These are phyloP conservation scores for Drosophila kikkawai DNA, from an alignment of 1,140 invertebrate species.

Conservation along the genomic window DNA sequence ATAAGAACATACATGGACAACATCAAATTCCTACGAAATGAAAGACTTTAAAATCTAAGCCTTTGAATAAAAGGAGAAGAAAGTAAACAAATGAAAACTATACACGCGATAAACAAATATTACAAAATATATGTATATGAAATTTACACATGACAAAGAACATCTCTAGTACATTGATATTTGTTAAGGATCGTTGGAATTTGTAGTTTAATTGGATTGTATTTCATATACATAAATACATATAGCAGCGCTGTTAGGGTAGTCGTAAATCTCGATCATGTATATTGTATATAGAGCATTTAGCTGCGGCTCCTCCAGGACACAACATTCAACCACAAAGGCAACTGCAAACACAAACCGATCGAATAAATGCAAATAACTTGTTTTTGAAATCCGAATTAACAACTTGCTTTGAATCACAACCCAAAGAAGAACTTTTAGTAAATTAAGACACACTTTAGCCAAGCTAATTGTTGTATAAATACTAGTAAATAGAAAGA, in stretches of 20 bases:
- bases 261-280: conserved; percentile 61
- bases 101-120: conserved; percentile 58
- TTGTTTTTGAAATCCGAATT: conserved; percentile 28
- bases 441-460: conserved; percentile 71
- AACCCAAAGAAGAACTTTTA: conserved; percentile 50
- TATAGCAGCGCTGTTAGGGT: conserved; percentile 76
- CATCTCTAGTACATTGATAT: conserved; percentile 69
- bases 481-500: conserved; percentile 54
- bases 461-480: conserved; percentile 80
- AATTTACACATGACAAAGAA: conserved; percentile 65
- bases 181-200: conserved; percentile 81
- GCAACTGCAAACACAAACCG: conserved; percentile 15
- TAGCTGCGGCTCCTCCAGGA: conserved; percentile 48
- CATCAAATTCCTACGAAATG: conserved; percentile 84
- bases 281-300: conserved; percentile 78
- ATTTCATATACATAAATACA: conserved; percentile 56
- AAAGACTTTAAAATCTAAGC: conserved; percentile 84
- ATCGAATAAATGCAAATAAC: conserved; percentile 15
- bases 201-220: conserved; percentile 78
- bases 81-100: conserved; percentile 54
- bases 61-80: conserved; percentile 65
- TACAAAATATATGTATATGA: conserved; percentile 40
- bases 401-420: conserved; percentile 38
- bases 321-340: conserved; percentile 18
- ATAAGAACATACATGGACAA: conserved; percentile 69